phyloP scores from a whole-genome alignment of 1,140 invertebrate species.

The Dysdera silvatica region DNA sequence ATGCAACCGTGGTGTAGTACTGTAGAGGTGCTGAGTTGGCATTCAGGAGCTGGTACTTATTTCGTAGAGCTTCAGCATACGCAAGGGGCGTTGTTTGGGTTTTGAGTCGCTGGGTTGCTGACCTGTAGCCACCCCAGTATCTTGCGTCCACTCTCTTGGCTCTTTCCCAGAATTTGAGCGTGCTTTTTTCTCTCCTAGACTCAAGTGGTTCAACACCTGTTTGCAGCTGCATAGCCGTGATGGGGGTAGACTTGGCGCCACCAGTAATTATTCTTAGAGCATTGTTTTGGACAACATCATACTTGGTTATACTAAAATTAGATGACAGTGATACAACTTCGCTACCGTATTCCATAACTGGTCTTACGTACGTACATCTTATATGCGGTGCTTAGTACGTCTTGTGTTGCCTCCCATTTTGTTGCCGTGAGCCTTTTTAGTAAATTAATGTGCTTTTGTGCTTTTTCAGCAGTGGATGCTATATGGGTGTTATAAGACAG shows the following conservation, averaged over 20 bases:
- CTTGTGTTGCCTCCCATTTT: too few species aligned
- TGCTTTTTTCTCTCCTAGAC: conserved; percentile 4
- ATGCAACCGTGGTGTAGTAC: too few species aligned
- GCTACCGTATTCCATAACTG: neutral
- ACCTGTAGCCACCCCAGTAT: neutral
- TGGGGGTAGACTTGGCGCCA: neutral
- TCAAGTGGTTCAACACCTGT: neutral
- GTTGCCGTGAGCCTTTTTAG: too few species aligned
- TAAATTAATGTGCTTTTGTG: too few species aligned
- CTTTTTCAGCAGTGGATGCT: too few species aligned
- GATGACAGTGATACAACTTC: neutral
- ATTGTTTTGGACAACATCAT: neutral
- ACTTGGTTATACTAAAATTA: neutral
- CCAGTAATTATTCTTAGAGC: neutral
- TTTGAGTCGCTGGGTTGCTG: neutral
- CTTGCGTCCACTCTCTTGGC: neutral
- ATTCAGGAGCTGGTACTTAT: too few species aligned
- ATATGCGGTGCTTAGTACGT: too few species aligned
- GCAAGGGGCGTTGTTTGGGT: neutral
- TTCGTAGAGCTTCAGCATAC: neutral
- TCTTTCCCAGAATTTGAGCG: neutral
- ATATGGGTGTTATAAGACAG: too few species aligned
- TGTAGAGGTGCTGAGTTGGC: too few species aligned
- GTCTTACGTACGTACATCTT: too few species aligned
- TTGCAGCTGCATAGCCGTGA: neutral